Evolutionary conservation across 2,113 vertebrate species (phyloP).

Genomic region (Formicarius rufipectus): DNA sequence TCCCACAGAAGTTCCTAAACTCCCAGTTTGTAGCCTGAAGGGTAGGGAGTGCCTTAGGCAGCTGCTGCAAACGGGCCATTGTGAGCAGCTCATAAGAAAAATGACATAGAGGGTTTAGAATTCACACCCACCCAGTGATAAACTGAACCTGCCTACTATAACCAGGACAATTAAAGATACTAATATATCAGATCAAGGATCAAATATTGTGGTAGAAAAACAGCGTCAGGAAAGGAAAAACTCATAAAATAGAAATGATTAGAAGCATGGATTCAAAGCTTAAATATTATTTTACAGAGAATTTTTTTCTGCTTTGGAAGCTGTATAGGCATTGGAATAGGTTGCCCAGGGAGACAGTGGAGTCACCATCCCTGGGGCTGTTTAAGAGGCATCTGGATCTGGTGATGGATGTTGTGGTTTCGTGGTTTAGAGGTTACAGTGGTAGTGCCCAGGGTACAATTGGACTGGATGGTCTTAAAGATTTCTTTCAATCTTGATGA

Average conservation of each 20-base stretch:
- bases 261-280: not conserved
- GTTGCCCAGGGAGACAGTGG: not conserved
- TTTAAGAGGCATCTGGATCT: not conserved
- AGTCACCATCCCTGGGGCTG: too few relatives aligned
- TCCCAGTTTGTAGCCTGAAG: too few relatives aligned
- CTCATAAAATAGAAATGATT: not conserved
- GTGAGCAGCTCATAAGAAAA: too few relatives aligned
- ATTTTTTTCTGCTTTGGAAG: not conserved
- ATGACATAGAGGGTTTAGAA: too few relatives aligned
- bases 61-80: too few relatives aligned
- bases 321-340: not conserved
- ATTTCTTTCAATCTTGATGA: not conserved
- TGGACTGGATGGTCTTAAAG: not conserved
- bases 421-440: not conserved
- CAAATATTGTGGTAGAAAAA: not conserved
- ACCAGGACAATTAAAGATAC: too few relatives aligned
- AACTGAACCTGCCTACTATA: too few relatives aligned
- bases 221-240: not conserved
- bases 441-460: fast-evolving
- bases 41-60: too few relatives aligned
- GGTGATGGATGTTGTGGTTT: not conserved
- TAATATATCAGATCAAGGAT: not conserved
- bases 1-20: too few relatives aligned
- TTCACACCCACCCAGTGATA: too few relatives aligned
- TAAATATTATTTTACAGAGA: not conserved